Conservation (phyloP, 1,140 invertebrate species). For the Drosophila sp. region DNA sequence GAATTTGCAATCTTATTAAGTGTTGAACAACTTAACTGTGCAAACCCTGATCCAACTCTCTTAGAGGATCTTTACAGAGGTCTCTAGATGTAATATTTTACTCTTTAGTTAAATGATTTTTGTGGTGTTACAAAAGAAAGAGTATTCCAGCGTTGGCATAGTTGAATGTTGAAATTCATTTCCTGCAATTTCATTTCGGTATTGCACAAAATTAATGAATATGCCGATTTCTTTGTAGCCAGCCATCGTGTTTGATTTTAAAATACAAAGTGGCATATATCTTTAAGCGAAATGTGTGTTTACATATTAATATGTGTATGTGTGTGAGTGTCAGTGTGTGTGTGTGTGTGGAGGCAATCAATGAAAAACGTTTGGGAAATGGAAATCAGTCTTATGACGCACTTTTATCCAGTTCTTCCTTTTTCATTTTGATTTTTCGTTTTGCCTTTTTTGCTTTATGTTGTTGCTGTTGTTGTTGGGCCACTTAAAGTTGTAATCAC, state of each 20-base stretch:
- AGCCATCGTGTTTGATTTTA: too few species aligned
- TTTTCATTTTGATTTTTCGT: background rate
- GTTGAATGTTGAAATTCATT: too few species aligned
- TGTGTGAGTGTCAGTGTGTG: too few species aligned
- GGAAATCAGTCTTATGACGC: background rate
- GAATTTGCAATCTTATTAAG: too few species aligned
- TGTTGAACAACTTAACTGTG: too few species aligned
- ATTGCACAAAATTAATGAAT: background rate
- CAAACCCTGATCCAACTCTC: too few species aligned
- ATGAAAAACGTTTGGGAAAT: conserved; percentile 1
- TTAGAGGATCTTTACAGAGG: too few species aligned
- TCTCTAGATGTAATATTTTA: too few species aligned
- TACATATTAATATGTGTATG: background rate
- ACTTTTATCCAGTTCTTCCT: background rate
- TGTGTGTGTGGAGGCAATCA: background rate
- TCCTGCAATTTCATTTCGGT: background rate
- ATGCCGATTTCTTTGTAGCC: background rate
- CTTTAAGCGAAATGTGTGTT: background rate
- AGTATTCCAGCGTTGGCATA: too few species aligned
- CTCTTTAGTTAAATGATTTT: too few species aligned
- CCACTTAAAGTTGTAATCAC: conserved; percentile 24
- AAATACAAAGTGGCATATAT: background rate
- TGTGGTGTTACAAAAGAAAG: too few species aligned
- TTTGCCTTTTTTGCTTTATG: background rate
- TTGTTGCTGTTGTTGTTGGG: background rate